These are phyloP conservation scores for Pristionchus fissidentatus DNA, from an alignment of 2,888 invertebrate species.

Conservation along the genomic window DNA sequence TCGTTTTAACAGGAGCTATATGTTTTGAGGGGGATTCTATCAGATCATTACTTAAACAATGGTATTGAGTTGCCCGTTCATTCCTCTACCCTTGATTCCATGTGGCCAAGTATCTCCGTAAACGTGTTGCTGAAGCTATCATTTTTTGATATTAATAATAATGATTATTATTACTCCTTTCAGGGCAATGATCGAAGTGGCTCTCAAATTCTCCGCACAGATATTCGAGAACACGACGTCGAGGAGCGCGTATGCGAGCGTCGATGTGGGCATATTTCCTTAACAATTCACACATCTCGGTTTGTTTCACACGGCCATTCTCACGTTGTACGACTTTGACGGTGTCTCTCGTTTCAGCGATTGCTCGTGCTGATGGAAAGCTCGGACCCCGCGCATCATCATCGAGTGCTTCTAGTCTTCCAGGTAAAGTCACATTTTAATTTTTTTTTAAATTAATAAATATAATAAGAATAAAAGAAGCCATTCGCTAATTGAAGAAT, in stretches of 20 bases:
- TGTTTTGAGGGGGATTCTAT: too few relatives aligned
- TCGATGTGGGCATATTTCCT: slow-evolving; percentile 54
- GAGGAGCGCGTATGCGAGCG: slow-evolving; percentile 67
- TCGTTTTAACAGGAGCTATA: too few relatives aligned
- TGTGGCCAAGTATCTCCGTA: too few relatives aligned
- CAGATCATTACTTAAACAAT: too few relatives aligned
- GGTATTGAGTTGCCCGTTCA: too few relatives aligned
- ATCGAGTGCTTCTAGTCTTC: slow-evolving; percentile 63
- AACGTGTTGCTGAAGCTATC: background rate
- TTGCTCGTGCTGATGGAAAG: slow-evolving; percentile 65
- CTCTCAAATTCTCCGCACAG: slow-evolving; percentile 67
- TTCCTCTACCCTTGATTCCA: too few relatives aligned
- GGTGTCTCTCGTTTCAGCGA: slow-evolving; percentile 53
- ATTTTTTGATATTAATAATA: background rate
- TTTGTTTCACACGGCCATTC: background rate
- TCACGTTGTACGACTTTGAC: too few relatives aligned
- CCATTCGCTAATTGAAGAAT: too few relatives aligned
- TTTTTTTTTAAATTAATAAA: background rate
- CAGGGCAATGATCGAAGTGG: slow-evolving; percentile 47
- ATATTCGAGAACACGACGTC: slow-evolving; percentile 72
- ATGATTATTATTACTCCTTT: background rate
- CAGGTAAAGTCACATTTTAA: slow-evolving; percentile 47
- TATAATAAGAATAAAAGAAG: background rate
- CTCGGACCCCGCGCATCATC: slow-evolving; percentile 63
- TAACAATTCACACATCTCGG: background rate